These are phyloP conservation scores for Datnioides undecimradiatus DNA, from an alignment of 2,113 vertebrate genomes.

Conservation along the genomic window DNA sequence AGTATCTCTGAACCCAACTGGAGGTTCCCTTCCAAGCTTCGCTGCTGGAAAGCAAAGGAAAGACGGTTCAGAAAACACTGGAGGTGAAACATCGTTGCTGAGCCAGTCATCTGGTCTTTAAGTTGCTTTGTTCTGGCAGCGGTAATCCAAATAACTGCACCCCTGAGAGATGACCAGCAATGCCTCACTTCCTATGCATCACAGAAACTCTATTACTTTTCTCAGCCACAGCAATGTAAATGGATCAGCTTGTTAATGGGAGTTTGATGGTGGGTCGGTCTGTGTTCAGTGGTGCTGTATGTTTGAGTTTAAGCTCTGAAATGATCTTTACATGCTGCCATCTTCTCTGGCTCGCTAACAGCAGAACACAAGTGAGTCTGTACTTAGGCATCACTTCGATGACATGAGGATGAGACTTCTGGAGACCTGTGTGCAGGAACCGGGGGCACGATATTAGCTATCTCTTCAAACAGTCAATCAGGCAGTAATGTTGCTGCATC, in stretches of 20 bases:
- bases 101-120: constrained; percentile 23
- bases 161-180: background rate
- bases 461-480: too few species aligned
- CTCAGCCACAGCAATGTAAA: background rate
- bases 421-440: background rate
- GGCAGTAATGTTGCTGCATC: too few species aligned
- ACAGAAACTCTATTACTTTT: background rate
- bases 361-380: background rate
- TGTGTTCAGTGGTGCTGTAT: background rate
- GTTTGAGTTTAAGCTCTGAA: background rate
- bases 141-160: constrained; percentile 7
- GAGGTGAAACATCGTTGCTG: constrained; percentile 5
- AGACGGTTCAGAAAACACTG: constrained; percentile 10
- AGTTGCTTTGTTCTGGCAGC: constrained; percentile 32
- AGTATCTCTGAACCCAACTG: constrained; percentile 45
- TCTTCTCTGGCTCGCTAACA: background rate
- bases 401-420: background rate
- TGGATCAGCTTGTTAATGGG: background rate
- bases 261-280: background rate
- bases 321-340: background rate
- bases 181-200: background rate
- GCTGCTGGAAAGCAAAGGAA: constrained; percentile 30
- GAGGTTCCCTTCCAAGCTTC: constrained; percentile 50
- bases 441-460: background rate
- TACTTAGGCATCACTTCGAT: background rate